A percentile compares a stretch with the other conserved stretches of the same genome.
Evolutionary conservation across 2,113 vertebrate genomes (phyloP).

Genomic region (Pterocles orientalis): DNA sequence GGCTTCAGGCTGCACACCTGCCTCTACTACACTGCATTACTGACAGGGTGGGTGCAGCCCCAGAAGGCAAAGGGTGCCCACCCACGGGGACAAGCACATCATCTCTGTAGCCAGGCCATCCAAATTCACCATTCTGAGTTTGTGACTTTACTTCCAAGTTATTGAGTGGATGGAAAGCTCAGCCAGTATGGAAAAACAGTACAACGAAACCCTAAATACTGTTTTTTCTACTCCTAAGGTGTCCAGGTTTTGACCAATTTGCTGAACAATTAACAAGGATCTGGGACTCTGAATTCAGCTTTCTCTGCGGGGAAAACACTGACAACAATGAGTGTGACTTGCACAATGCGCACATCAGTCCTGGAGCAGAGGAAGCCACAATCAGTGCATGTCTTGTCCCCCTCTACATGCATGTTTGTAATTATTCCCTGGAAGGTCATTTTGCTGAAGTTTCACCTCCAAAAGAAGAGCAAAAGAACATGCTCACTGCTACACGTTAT

Average conservation of each 20-base stretch:
- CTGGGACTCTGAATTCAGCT: not conserved
- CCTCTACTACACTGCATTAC: accelerated
- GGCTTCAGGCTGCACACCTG: not conserved
- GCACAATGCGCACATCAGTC: not conserved
- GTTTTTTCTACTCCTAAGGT: not conserved
- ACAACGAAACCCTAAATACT: not conserved
- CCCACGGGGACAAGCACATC: accelerated
- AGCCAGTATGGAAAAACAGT: not conserved
- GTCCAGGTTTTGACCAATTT: not conserved
- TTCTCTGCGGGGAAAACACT: not conserved
- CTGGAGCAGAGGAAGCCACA: not conserved
- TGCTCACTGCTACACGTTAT: accelerated
- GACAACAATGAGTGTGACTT: not conserved
- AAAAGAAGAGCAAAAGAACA: not conserved
- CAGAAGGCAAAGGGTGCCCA: not conserved
- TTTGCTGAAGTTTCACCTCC: not conserved
- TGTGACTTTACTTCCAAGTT: not conserved
- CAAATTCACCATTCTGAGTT: not conserved
- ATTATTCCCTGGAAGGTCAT: not conserved
- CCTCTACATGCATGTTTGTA: no score
- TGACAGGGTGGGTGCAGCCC: not conserved
- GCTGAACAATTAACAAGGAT: not conserved
- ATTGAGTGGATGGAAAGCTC: not conserved
- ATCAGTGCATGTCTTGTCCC: not conserved
- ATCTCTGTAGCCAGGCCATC: not conserved